Conservation (phyloP, 2,888 invertebrate genomes). For the Dendrolimus pini region DNA sequence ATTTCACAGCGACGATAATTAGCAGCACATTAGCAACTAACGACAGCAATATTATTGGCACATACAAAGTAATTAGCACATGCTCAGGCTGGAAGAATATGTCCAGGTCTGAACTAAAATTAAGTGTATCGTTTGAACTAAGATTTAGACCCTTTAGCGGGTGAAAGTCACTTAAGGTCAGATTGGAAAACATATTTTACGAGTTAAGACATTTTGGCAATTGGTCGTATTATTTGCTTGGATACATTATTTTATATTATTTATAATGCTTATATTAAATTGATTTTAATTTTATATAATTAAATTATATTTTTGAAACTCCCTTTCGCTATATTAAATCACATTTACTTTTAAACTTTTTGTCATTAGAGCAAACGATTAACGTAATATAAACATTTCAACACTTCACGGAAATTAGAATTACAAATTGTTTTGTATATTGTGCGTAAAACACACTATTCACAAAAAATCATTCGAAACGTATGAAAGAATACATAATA, state of each 20-base stretch:
- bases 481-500: too few species aligned
- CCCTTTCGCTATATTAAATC: too few species aligned
- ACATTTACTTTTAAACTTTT: too few species aligned
- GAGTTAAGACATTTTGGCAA: constrained; percentile 12
- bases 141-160: constrained; percentile 16
- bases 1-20: constrained; percentile 81
- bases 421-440: too few species aligned
- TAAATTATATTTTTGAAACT: too few species aligned
- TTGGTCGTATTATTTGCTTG: background rate
- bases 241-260: background rate
- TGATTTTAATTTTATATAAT: too few species aligned
- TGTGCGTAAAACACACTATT: too few species aligned
- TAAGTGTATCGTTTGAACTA: constrained; percentile 30
- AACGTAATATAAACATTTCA: too few species aligned
- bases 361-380: too few species aligned
- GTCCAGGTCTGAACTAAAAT: constrained; percentile 45
- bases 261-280: too few species aligned
- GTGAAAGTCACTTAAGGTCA: constrained; percentile 11
- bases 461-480: too few species aligned
- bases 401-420: too few species aligned
- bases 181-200: constrained; percentile 24
- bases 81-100: constrained; percentile 60
- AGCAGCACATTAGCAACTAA: constrained; percentile 80
- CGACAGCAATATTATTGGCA: constrained; percentile 79
- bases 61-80: constrained; percentile 78